These are phyloP conservation scores for Palythoa grandiflora DNA, from an alignment of 92 coral and sea anemone genomes.

Conservation along the genomic window DNA sequence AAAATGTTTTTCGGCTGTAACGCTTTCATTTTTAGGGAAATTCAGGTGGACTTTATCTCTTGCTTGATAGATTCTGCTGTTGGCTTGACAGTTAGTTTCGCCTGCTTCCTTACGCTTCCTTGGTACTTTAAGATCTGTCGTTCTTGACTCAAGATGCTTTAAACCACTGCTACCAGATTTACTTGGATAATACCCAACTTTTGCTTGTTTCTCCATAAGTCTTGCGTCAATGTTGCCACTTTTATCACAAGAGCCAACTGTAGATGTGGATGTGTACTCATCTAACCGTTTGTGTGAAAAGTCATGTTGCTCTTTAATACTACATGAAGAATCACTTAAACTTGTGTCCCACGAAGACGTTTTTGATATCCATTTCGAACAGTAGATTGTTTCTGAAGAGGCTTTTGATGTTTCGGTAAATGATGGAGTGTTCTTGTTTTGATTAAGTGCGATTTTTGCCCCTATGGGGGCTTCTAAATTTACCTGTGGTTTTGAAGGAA, in stretches of 20 bases:
- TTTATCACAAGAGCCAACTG: background rate
- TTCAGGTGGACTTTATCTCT: background rate
- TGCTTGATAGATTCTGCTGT: background rate
- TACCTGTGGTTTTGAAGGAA: background rate
- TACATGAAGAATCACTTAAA: background rate
- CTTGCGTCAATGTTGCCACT: background rate
- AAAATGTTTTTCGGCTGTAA: background rate
- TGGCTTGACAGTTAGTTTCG: background rate
- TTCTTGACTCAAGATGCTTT: background rate
- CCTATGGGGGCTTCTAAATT: background rate
- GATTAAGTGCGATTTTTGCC: background rate
- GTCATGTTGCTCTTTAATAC: background rate
- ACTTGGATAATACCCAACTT: background rate
- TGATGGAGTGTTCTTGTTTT: conserved; percentile 3
- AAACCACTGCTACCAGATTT: background rate
- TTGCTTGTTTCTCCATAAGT: background rate
- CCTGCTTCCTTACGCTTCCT: background rate
- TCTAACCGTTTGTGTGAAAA: background rate
- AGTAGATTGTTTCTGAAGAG: background rate
- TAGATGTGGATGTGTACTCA: background rate
- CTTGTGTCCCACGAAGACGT: background rate
- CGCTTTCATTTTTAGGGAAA: background rate
- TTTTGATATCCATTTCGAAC: background rate
- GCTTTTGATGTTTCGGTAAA: conserved; percentile 33
- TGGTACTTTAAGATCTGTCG: background rate